Evolutionary conservation across 2,888 invertebrate genomes (phyloP).

Genomic region (Pyrocoelia pectoralis): DNA sequence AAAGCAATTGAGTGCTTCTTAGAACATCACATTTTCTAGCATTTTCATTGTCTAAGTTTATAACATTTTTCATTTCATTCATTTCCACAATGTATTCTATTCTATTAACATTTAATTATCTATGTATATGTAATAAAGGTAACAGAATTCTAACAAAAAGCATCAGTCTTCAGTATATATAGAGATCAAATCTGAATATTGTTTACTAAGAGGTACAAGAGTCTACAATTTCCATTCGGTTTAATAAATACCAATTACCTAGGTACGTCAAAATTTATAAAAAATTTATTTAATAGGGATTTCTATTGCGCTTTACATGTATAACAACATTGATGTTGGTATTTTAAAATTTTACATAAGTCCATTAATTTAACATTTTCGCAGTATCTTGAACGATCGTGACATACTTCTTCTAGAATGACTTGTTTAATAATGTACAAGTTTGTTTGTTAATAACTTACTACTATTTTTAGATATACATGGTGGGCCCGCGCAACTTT

Average conservation of each 20-base stretch:
- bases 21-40: conserved; percentile 11
- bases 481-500: conserved; percentile 75
- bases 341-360: conserved; percentile 84
- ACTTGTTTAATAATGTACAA: background rate
- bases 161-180: conserved; percentile 26
- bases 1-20: conserved; percentile 5
- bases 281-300: background rate
- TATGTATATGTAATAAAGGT: conserved; percentile 17
- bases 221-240: background rate
- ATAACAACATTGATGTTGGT: conserved; percentile 87
- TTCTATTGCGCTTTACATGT: conserved; percentile 64
- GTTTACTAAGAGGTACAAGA: background rate
- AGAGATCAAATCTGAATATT: conserved; percentile 1
- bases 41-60: background rate
- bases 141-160: conserved; percentile 29
- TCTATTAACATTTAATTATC: conserved; percentile 10
- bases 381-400: conserved; percentile 85
- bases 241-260: conserved; percentile 2
- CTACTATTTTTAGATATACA: conserved; percentile 66
- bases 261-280: conserved; percentile 7
- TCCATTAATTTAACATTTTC: conserved; percentile 87
- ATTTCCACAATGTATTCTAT: background rate
- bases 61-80: conserved; percentile 3
- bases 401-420: conserved; percentile 71
- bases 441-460: conserved; percentile 43